Conservation (phyloP, 2,797 vertebrate genomes). For the Carduelis carduelis region DNA sequence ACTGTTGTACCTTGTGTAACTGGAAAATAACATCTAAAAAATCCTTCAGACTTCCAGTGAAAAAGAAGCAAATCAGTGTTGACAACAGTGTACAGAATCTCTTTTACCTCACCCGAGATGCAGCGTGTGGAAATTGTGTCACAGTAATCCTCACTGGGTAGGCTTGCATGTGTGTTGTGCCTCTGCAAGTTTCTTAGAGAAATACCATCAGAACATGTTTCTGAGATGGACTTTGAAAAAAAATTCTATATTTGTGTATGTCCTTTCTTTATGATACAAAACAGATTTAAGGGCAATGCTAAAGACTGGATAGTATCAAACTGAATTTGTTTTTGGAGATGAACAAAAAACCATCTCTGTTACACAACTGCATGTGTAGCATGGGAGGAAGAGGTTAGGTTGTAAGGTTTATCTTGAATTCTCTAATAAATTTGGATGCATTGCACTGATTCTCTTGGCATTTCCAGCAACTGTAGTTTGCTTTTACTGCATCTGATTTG, state of each 20-base stretch:
- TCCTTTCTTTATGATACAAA: neutral
- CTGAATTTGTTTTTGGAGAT: neutral
- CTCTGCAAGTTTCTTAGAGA: neutral
- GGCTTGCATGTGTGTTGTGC: accelerated
- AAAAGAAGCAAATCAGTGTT: neutral
- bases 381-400: neutral
- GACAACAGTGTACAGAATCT: neutral
- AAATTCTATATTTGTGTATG: neutral
- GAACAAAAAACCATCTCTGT: neutral
- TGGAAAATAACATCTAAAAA: neutral
- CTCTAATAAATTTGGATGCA: neutral
- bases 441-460: neutral
- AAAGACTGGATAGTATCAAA: neutral
- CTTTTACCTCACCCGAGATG: neutral
- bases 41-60: neutral
- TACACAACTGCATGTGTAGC: accelerated
- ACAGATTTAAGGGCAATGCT: neutral
- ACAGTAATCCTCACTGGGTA: neutral
- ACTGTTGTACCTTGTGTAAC: neutral
- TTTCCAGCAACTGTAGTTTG: neutral
- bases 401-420: neutral
- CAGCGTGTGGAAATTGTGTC: accelerated
- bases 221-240: neutral
- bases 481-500: neutral
- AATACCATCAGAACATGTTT: neutral